Percentiles rank a stretch among this genome's conserved stretches.
Evolutionary conservation across 2,113 vertebrate genomes (phyloP).

Genomic region (Gobius niger): DNA sequence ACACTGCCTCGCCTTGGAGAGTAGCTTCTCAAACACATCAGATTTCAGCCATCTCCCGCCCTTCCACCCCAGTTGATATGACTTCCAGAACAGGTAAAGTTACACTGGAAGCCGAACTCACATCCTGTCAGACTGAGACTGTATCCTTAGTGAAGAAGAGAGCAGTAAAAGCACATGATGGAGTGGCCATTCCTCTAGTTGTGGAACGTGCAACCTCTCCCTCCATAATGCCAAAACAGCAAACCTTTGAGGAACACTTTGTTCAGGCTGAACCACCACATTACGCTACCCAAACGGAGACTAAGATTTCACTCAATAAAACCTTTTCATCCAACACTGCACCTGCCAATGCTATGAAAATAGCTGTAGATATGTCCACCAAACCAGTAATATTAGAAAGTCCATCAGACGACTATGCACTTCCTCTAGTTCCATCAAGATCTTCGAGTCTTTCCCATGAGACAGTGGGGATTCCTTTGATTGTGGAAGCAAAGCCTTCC

Average conservation of each 20-base stretch:
- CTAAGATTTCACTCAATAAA: slow-evolving; percentile 15
- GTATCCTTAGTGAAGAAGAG: slow-evolving; percentile 58
- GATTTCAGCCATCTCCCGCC: slow-evolving; percentile 60
- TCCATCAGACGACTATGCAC: slow-evolving; percentile 33
- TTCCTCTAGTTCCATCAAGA: slow-evolving; percentile 58
- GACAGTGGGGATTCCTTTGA: slow-evolving; percentile 59
- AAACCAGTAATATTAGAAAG: slow-evolving; percentile 27
- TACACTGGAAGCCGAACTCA: slow-evolving; percentile 24
- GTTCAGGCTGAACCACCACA: slow-evolving; percentile 17
- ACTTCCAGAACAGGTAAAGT: slow-evolving; percentile 51
- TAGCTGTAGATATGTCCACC: slow-evolving; percentile 66
- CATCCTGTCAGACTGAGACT: slow-evolving; percentile 26
- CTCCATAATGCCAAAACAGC: slow-evolving; percentile 6
- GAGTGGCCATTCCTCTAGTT: slow-evolving; percentile 52
- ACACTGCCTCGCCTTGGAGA: slow-evolving; percentile 3
- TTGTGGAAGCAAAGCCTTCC: slow-evolving; percentile 42
- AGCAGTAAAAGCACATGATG: slow-evolving; percentile 37
- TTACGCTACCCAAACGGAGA: not conserved
- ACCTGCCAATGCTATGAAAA: slow-evolving; percentile 63
- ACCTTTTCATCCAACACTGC: slow-evolving; percentile 28
- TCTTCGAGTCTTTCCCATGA: slow-evolving; percentile 39
- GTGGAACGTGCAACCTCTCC: slow-evolving; percentile 40
- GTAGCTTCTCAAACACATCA: slow-evolving; percentile 39
- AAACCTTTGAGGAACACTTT: slow-evolving; percentile 8
- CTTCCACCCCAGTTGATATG: slow-evolving; percentile 76